Percentiles rank a stretch among this genome's conserved stretches.
These are phyloP conservation scores for Smutsia gigantea DNA, from an alignment of 2,797 vertebrate species.

Conservation along the genomic window DNA sequence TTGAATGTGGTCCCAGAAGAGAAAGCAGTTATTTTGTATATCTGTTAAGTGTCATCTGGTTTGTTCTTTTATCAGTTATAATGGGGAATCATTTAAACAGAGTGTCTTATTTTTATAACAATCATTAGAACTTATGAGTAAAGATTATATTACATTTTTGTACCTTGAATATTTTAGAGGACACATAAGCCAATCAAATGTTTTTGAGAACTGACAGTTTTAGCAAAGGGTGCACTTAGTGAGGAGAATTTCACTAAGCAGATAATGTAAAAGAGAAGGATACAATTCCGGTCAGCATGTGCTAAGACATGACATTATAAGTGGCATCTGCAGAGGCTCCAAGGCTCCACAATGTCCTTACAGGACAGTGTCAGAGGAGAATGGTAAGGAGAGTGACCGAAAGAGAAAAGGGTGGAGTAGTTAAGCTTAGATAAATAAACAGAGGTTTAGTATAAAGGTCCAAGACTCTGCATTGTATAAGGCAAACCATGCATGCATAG, in stretches of 20 bases:
- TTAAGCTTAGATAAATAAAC: background rate
- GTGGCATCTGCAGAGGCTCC: background rate
- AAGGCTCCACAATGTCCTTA: too few relatives aligned
- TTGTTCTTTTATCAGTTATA: slow-evolving; percentile 12
- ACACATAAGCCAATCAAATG: background rate
- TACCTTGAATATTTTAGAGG: slow-evolving; percentile 45
- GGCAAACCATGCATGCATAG: background rate
- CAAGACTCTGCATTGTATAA: background rate
- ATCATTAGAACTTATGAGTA: background rate
- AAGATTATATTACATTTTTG: slow-evolving; percentile 8
- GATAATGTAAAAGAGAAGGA: background rate
- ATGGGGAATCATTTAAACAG: slow-evolving; percentile 32
- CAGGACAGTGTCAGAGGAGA: background rate
- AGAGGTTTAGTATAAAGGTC: background rate
- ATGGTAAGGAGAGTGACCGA: background rate
- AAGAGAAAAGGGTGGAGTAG: background rate
- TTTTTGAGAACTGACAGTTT: background rate
- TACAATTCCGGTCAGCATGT: background rate
- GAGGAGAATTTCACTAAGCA: background rate
- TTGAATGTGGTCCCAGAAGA: background rate
- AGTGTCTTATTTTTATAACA: slow-evolving; percentile 33
- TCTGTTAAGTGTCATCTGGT: slow-evolving; percentile 52
- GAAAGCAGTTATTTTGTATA: background rate
- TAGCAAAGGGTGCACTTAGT: background rate
- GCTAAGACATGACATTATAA: background rate